These are phyloP conservation scores for Abrostola tripartita DNA, from an alignment of 2,888 invertebrate species.

Conservation along the genomic window DNA sequence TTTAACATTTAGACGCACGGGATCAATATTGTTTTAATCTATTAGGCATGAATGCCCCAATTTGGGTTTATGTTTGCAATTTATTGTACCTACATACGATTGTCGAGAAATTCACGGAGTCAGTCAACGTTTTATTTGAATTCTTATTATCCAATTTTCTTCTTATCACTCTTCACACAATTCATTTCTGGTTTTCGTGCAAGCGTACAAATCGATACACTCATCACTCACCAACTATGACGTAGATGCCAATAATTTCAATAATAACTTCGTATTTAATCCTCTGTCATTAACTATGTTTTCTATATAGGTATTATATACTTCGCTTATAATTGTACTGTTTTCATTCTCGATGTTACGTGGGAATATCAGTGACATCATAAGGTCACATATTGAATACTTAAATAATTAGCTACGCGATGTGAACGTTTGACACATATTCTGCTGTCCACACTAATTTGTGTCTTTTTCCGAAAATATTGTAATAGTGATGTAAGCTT, in stretches of 20 bases:
- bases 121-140: too few species aligned
- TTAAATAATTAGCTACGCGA: slow-evolving; percentile 35
- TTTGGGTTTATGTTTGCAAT: too few species aligned
- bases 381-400: slow-evolving; percentile 39
- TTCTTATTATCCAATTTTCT: too few species aligned
- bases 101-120: too few species aligned
- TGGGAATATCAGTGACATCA: slow-evolving; percentile 57
- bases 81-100: too few species aligned
- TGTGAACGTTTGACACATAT: slow-evolving; percentile 24
- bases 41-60: too few species aligned
- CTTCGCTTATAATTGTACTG: neutral
- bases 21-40: too few species aligned
- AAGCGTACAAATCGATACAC: too few species aligned
- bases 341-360: slow-evolving; percentile 17
- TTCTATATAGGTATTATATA: neutral
- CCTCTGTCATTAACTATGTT: neutral
- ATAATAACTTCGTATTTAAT: neutral
- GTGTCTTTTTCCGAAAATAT: neutral
- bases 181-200: too few species aligned
- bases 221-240: neutral
- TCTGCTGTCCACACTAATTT: slow-evolving; percentile 16
- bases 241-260: neutral
- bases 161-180: too few species aligned
- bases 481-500: too few species aligned
- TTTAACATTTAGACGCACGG: too few species aligned